Evolutionary conservation across 2,888 invertebrate species (phyloP).

Genomic region (Drosophila helvetica): DNA sequence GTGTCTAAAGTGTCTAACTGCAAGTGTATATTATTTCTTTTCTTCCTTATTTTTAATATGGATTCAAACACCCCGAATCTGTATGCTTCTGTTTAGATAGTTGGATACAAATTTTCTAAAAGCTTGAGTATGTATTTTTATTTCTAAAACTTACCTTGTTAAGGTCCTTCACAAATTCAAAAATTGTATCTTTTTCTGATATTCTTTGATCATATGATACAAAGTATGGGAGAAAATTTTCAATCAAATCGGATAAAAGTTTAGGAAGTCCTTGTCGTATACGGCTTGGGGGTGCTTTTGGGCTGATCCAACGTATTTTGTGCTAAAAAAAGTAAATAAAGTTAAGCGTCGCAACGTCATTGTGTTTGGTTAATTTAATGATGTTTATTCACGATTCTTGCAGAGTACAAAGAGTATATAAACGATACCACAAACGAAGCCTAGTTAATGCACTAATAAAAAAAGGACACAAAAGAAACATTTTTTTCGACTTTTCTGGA

Average conservation of each 20-base stretch:
- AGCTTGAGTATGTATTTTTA: neutral
- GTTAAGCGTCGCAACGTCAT: too few species aligned
- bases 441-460: neutral
- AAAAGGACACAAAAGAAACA: too few species aligned
- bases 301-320: slow-evolving; percentile 83
- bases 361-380: too few species aligned
- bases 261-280: slow-evolving; percentile 79
- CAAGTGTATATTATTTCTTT: too few species aligned
- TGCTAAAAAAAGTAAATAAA: slow-evolving; percentile 61
- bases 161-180: slow-evolving; percentile 82
- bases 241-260: slow-evolving; percentile 79
- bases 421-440: too few species aligned
- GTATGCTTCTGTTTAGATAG: neutral
- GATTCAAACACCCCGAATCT: too few species aligned
- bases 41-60: too few species aligned
- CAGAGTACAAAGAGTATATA: too few species aligned
- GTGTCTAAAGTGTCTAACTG: too few species aligned
- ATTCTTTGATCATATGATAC: slow-evolving; percentile 81
- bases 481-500: too few species aligned
- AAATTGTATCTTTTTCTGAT: slow-evolving; percentile 83
- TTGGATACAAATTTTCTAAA: neutral
- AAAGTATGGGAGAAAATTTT: slow-evolving; percentile 80
- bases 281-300: slow-evolving; percentile 83
- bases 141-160: slow-evolving; percentile 72
- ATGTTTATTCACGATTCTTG: too few species aligned